Evolutionary conservation across 2,888 invertebrate species (phyloP), one percentile per base, ranked within the genome.

Genomic region (Drosophila birchii): DNA sequence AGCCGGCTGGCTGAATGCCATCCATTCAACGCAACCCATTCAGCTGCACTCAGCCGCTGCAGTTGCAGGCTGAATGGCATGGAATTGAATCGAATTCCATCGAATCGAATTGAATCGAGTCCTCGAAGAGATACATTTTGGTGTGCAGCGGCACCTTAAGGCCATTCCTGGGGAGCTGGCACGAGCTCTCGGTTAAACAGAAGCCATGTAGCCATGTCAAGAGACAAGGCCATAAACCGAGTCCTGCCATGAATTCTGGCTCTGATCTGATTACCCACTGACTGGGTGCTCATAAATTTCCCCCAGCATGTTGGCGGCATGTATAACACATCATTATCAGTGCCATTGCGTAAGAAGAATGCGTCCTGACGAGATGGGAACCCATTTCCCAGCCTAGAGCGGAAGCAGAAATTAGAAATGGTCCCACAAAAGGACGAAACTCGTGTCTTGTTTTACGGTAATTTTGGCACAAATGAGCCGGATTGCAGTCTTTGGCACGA

Each of bases 291-390:
- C 69, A 75, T 82, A 78, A 81, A 76, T 78, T 75, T 73, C 29
- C 49, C 45, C 34, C 14, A 5, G 32, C 47, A 9, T 60, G 63
- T 60, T 57, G 57, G 44, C 16, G 54, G 38, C 62, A 44, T 80
- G 71, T 78, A 67, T 56, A 60, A 58, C 82, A 87, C 87, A 78
- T 86, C 76, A 88, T 88, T 86, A 78, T 76, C 73, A 83, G 76
- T 73, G 76, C 53, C 73, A 43, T 81, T 75, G 77, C 71, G 69
- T 76, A 79, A 62, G 75, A 75, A 75, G 32, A 53, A 53, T 61
- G 71, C 26, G 26, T 23, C 26, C 56, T 36, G 34, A 11, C 34
- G 20, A 20, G 20, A 18, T 16, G 51, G 34, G 20, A 18, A n/a
- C n/a, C n/a, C n/a, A n/a, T n/a, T n/a, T n/a, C n/a, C n/a, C n/a